Evolutionary conservation across 2,113 vertebrate genomes (phyloP), one percentile per base, ranked within the genome.

Genomic region (Platichthys stellatus): DNA sequence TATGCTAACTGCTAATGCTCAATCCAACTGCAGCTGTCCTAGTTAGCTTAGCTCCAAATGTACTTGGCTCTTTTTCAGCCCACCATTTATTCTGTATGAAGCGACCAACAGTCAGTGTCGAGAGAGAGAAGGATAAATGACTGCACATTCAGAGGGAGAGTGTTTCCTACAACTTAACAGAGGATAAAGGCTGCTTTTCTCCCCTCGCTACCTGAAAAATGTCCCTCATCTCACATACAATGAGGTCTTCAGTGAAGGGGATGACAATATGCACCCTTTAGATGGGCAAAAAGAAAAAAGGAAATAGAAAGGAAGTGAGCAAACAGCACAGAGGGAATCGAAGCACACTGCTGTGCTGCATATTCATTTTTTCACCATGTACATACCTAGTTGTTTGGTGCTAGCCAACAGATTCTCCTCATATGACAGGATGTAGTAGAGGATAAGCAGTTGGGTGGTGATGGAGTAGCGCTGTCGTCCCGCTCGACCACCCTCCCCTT

Each of bases 371-470:
- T 35, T 24, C 24, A 23, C 61, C 49, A 9, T 63, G 38, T 88
- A 89, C 85, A 54, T 89, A 99, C 98, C 98, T 63, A 99, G 91
- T 11, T 96, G 93, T 94, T 99, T 99, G 0, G 97, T 97, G 92
- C 90, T 99, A 26, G 96, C 96, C 67, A 99, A 91, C 47, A 99
- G 96, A n/a, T 96, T 97, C 80, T 99, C 98, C 69, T 99, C 98
- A 0, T 97, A 99, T 0, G 98, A 99, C 76, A 99, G 92, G 71
- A 98, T 95, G 0, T 99, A 99, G 87, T 99, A 99, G 57, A 99
- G 96, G 86, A 99, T 96, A 6, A 99, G 93, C 57, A 99, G 94
- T 2, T 97, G 98, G 1, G 97, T 96, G 40, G 97, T 99, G 93
- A 99, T 99, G 76, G 96, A 96, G 86, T 95, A 96, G 45, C 88